These are phyloP conservation scores for Myripristis murdjan DNA, from an alignment of 2,797 vertebrate species.

Conservation along the genomic window DNA sequence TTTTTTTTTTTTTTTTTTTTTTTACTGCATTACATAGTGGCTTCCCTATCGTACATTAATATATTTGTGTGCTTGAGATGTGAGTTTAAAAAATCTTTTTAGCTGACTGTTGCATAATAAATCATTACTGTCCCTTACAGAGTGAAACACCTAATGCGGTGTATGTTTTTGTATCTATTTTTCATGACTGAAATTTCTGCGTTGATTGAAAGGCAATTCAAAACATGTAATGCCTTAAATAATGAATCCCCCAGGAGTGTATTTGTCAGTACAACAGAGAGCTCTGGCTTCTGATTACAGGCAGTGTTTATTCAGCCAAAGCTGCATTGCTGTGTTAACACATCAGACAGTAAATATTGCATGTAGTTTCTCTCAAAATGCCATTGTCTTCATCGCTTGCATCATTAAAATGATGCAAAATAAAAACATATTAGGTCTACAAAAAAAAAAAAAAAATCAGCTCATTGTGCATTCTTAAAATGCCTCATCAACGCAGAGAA, in stretches of 20 bases:
- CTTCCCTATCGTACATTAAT: too few relatives aligned
- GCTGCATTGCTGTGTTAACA: constrained; percentile 46
- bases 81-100: too few relatives aligned
- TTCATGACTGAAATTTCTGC: background rate
- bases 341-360: constrained; percentile 29
- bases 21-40: too few relatives aligned
- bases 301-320: constrained; percentile 46
- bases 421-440: constrained; percentile 13
- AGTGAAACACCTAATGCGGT: too few relatives aligned
- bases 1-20: too few relatives aligned
- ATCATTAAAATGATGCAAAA: constrained; percentile 11
- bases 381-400: constrained; percentile 4
- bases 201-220: constrained; percentile 8
- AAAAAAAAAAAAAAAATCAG: background rate
- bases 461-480: constrained; percentile 38
- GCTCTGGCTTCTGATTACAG: constrained; percentile 3
- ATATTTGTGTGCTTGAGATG: too few relatives aligned
- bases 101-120: too few relatives aligned
- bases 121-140: too few relatives aligned
- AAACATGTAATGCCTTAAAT: background rate
- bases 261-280: constrained; percentile 5
- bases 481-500: constrained; percentile 33
- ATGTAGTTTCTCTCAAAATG: constrained; percentile 37
- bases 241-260: background rate
- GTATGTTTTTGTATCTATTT: background rate